These are phyloP conservation scores for Hypotaenidia philippensis DNA, from an alignment of 2,797 vertebrate species.

Conservation along the genomic window DNA sequence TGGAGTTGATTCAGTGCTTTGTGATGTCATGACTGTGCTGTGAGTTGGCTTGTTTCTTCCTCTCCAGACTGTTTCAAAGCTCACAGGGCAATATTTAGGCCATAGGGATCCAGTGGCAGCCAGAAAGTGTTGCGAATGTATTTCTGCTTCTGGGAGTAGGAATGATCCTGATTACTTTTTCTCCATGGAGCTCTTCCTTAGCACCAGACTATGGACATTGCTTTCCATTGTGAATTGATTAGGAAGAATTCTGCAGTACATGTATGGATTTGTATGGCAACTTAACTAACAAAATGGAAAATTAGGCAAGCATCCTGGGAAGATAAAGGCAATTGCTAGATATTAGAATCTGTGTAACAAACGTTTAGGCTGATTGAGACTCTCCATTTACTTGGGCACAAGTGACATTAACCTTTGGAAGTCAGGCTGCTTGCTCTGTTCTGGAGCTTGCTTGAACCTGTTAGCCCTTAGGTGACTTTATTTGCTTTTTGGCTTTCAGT, in stretches of 20 bases:
- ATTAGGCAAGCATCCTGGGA: accelerated
- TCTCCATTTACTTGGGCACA: not conserved
- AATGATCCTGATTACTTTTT: not conserved
- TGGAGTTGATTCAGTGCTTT: not conserved
- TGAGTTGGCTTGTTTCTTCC: not conserved
- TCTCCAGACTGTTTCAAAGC: not conserved
- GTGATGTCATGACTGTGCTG: accelerated
- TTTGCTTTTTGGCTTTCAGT: conserved; percentile 43
- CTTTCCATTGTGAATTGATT: not conserved
- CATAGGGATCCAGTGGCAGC: not conserved
- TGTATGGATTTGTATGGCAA: accelerated
- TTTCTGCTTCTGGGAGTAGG: not conserved
- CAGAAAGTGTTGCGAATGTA: not conserved
- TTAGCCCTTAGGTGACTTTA: conserved; percentile 39
- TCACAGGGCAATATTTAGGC: too few relatives aligned
- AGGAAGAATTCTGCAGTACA: not conserved
- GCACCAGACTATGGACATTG: accelerated
- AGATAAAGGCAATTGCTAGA: not conserved
- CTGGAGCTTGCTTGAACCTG: conserved; percentile 45
- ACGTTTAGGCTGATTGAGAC: not conserved
- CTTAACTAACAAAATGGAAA: not conserved
- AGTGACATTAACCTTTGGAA: conserved; percentile 58
- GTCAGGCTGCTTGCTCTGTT: conserved; percentile 51
- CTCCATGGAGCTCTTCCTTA: not conserved
- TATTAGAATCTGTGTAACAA: not conserved